Evolutionary conservation across 1,140 invertebrate genomes (phyloP).

Genomic region (Eubasilissa regina): DNA sequence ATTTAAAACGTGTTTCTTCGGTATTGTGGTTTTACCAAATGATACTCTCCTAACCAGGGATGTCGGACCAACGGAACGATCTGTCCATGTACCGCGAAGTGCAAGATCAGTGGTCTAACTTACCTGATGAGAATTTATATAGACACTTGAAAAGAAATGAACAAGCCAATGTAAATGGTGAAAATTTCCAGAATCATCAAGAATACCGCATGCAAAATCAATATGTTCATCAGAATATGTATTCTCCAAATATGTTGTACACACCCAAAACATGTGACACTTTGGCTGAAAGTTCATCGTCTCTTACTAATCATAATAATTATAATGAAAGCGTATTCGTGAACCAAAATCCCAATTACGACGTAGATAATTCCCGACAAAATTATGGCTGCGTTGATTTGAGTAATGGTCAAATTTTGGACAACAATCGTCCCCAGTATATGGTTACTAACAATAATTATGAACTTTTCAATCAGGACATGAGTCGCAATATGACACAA

Average conservation of each 20-base stretch:
- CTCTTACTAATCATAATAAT: slow-evolving; percentile 12
- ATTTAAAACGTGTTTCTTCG: neutral
- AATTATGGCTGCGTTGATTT: slow-evolving; percentile 68
- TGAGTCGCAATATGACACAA: slow-evolving; percentile 42
- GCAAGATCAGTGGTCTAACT: slow-evolving; percentile 45
- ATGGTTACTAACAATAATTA: slow-evolving; percentile 69
- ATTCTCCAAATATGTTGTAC: slow-evolving; percentile 36
- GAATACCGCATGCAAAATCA: slow-evolving; percentile 43
- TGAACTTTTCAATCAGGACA: slow-evolving; percentile 67
- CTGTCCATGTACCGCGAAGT: slow-evolving; percentile 45
- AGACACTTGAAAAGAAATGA: slow-evolving; percentile 21
- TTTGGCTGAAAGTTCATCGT: slow-evolving; percentile 6
- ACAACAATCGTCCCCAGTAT: slow-evolving; percentile 64
- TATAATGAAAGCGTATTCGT: slow-evolving; percentile 36
- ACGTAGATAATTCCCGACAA: slow-evolving; percentile 47
- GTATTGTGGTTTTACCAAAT: neutral
- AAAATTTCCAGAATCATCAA: slow-evolving; percentile 38
- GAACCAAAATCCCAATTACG: slow-evolving; percentile 38
- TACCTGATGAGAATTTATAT: slow-evolving; percentile 39
- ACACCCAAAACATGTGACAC: slow-evolving; percentile 35
- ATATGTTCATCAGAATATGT: slow-evolving; percentile 42
- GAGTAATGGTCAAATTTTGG: slow-evolving; percentile 67
- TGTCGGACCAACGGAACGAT: slow-evolving; percentile 46
- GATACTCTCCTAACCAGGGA: slow-evolving; percentile 46
- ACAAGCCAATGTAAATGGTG: slow-evolving; percentile 23